These are phyloP conservation scores for Festucalex cinctus DNA, from an alignment of 2,113 vertebrate species.

Conservation along the genomic window DNA sequence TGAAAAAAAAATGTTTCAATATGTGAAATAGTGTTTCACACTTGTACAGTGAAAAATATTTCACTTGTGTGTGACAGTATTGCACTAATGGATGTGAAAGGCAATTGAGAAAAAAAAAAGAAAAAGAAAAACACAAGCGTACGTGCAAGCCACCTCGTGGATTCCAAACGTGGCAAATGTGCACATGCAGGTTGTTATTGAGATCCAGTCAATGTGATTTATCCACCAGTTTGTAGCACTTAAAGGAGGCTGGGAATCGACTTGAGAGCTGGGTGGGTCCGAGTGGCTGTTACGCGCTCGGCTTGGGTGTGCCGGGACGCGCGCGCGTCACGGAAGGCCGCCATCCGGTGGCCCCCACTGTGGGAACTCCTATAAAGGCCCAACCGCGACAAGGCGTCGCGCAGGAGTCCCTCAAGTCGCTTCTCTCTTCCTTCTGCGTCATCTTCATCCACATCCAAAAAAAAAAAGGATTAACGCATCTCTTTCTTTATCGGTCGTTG, in stretches of 20 bases:
- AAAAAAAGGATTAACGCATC: neutral
- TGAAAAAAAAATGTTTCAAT: too few relatives aligned
- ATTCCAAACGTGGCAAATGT: neutral
- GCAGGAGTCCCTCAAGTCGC: constrained; percentile 16
- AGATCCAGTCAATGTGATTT: neutral
- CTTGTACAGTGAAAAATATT: too few relatives aligned
- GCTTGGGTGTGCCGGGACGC: constrained; percentile 61
- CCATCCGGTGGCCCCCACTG: constrained; percentile 54
- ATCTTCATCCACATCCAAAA: neutral
- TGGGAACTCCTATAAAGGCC: constrained; percentile 74
- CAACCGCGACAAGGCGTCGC: constrained; percentile 61
- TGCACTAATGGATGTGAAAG: too few relatives aligned
- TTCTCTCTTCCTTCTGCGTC: neutral
- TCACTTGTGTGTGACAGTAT: too few relatives aligned
- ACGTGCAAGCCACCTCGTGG: neutral
- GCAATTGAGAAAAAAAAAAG: too few relatives aligned
- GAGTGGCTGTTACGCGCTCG: constrained; percentile 20
- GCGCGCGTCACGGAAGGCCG: constrained; percentile 58
- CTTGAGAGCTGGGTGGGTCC: constrained; percentile 39
- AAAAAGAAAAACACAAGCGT: neutral
- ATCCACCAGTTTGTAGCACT: neutral
- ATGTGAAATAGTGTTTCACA: too few relatives aligned
- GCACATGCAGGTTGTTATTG: neutral
- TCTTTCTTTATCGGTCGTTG: neutral
- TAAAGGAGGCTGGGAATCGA: neutral